Conservation (phyloP, 2,797 vertebrate species). For the Phalanger gymnotis region DNA sequence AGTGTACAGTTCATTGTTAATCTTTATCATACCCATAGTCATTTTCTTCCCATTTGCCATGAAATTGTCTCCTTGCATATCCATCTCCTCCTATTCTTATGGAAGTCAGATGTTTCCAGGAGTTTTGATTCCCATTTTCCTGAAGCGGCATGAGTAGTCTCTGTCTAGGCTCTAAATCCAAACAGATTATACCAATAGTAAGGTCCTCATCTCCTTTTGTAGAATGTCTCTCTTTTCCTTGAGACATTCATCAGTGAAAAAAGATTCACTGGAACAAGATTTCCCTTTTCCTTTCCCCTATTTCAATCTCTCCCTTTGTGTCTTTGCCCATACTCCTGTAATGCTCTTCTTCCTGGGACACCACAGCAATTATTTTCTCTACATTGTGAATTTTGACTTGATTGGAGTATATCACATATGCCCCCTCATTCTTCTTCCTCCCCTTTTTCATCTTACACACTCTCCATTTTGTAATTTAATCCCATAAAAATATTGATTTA, state of each 20-base stretch:
- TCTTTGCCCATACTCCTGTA: background rate
- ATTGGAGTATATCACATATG: background rate
- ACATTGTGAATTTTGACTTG: background rate
- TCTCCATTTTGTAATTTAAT: background rate
- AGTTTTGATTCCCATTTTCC: background rate
- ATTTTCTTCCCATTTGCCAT: background rate
- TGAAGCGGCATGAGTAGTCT: background rate
- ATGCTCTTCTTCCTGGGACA: background rate
- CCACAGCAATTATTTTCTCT: background rate
- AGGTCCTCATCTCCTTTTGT: background rate
- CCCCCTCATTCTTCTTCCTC: background rate
- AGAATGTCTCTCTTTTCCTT: background rate
- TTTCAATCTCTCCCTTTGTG: background rate
- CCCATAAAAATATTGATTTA: background rate
- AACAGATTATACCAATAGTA: background rate
- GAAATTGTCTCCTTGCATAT: background rate
- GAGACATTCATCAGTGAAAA: background rate
- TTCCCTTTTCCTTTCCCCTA: background rate
- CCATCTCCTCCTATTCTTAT: background rate
- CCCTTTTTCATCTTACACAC: background rate
- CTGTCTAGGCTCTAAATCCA: background rate
- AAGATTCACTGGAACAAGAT: background rate
- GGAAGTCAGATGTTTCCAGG: background rate
- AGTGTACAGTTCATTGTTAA: background rate
- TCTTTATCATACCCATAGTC: background rate